Conservation (phyloP, 2,113 vertebrate genomes). For the Tringa solitaria region DNA sequence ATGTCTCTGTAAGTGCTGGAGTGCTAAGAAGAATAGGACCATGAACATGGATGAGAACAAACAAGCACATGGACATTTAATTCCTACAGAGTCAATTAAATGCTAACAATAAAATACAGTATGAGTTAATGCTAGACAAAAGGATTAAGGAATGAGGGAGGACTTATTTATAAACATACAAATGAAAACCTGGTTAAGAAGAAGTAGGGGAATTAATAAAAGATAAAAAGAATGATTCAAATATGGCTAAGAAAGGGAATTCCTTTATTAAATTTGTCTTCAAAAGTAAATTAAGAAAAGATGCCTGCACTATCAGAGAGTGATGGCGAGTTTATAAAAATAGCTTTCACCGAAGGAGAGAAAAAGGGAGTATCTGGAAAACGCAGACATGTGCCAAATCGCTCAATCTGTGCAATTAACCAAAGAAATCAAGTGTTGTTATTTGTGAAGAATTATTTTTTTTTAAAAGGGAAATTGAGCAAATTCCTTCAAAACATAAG, state of each 20-base stretch:
- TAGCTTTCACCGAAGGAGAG: constrained; percentile 22
- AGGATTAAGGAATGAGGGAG: constrained; percentile 46
- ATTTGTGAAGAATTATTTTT: constrained; percentile 14
- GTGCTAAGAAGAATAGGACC: neutral
- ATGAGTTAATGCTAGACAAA: constrained; percentile 36
- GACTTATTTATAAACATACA: constrained; percentile 38
- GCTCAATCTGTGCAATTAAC: constrained; percentile 67
- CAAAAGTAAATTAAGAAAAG: constrained; percentile 56
- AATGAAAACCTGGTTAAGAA: constrained; percentile 42
- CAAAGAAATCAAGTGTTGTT: constrained; percentile 31
- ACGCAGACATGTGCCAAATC: constrained; percentile 53
- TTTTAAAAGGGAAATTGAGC: neutral
- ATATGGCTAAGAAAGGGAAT: constrained; percentile 49
- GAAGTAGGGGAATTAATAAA: constrained; percentile 45
- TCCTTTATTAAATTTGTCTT: constrained; percentile 67
- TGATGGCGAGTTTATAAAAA: constrained; percentile 53
- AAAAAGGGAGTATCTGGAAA: constrained; percentile 42
- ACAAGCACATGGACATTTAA: constrained; percentile 7
- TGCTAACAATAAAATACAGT: constrained; percentile 35
- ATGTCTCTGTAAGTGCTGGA: neutral
- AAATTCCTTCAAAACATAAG: constrained; percentile 25
- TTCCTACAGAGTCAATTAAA: constrained; percentile 54
- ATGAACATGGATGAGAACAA: neutral
- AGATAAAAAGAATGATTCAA: constrained; percentile 43
- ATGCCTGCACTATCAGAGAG: constrained; percentile 19